Conservation (phyloP, 2,888 invertebrate species). For the Chromoteleia sp. region DNA sequence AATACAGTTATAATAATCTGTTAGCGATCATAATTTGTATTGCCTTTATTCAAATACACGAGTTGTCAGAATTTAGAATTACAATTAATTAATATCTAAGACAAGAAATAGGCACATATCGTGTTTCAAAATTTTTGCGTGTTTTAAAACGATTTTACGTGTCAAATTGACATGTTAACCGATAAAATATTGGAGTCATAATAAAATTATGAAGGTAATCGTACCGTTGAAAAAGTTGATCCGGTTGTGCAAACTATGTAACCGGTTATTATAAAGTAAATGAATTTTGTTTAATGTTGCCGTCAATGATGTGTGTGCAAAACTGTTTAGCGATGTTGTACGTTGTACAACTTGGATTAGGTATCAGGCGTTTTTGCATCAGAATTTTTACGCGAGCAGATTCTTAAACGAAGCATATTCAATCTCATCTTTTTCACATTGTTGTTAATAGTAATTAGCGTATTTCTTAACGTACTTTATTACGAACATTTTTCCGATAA, state of each 20-base stretch:
- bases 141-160: no score
- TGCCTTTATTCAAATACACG: background rate
- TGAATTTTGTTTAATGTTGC: constrained; percentile 8
- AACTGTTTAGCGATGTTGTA: background rate
- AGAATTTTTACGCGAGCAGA: no score
- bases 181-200: background rate
- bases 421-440: no score
- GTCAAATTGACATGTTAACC: constrained; percentile 25
- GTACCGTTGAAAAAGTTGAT: constrained; percentile 9
- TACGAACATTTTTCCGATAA: constrained; percentile 13
- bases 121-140: constrained; percentile 10
- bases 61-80: background rate
- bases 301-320: background rate
- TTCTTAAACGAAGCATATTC: no score
- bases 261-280: constrained; percentile 18
- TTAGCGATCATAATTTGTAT: background rate
- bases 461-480: no score
- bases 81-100: constrained; percentile 5
- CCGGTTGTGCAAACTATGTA: constrained; percentile 7
- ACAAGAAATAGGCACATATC: constrained; percentile 10
- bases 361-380: no score
- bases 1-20: background rate
- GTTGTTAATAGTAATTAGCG: no score
- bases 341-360: no score
- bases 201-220: constrained; percentile 30